Evolutionary conservation across 1,140 invertebrate species (phyloP), one percentile per base, ranked within the genome.

Genomic region (Anastrepha ludens): DNA sequence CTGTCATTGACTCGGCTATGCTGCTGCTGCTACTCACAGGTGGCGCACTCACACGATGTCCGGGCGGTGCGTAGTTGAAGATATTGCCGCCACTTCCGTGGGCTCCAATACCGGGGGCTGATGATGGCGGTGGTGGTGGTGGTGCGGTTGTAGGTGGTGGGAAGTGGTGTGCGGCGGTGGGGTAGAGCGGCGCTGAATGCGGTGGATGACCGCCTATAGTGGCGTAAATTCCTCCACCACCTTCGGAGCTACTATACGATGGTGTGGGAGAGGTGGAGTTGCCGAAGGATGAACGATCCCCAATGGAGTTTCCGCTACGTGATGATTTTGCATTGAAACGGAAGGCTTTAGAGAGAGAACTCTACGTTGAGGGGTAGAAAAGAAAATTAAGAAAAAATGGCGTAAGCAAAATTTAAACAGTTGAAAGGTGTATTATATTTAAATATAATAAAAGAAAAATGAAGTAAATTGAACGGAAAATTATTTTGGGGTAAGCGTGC

Each of bases 131-230:
- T 8, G 95, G 93, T 29, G 92, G 94, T 44, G 91, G 94, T 89
- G 94, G 94, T 89, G 94, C 94, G 8, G 94, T 95, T 89, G 94
- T 95, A 59, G 94, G 95, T 20, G 94, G 95, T 50, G 94, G 95
- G 11, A 94, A 95, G 88, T 89, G 92, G 58, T 92, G 91, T 67
- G 92, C 17, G 44, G 39, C 55, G 88, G 8, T 92, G 90, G 87
- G 93, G 89, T 89, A 88, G 93, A 87, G 88, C n/a, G 87, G 87
- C 29, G 90, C 59, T 91, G 91, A 89, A n/a, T 81, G 93, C 94
- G 92, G 91, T 96, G 90, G 44, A 96, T 96, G 89, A 95, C 96
- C 96, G 94, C 94, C 91, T 93, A 93, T 92, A 88, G 92, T 93
- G 90, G 92, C 92, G 89, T 93, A 93, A 90, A 91, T 93, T 91